These are phyloP conservation scores for Lacerta viridis DNA, from an alignment of 2,797 vertebrate genomes.

Conservation along the genomic window DNA sequence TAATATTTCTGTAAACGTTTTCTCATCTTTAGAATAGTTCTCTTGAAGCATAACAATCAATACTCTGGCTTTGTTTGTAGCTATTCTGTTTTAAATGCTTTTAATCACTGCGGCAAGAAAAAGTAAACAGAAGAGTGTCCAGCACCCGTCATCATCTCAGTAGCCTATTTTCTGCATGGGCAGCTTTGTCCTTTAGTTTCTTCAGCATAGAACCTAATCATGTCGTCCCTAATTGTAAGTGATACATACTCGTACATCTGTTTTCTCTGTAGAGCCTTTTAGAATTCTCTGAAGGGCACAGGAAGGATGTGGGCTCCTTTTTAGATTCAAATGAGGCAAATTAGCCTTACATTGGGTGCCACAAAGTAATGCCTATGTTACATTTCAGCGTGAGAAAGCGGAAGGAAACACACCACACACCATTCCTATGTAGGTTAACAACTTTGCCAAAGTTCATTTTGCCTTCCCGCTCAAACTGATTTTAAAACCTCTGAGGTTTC, in stretches of 20 bases:
- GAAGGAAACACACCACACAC: conserved; percentile 50
- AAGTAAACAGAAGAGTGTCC: conserved; percentile 49
- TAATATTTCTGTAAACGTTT: not conserved
- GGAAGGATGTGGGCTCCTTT: conserved; percentile 84
- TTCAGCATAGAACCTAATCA: conserved; percentile 54
- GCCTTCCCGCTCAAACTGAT: conserved; percentile 16
- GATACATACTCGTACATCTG: conserved; percentile 73
- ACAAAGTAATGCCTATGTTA: conserved; percentile 71
- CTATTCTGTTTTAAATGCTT: conserved; percentile 38
- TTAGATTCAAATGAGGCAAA: conserved; percentile 81
- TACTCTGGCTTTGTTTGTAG: conserved; percentile 46
- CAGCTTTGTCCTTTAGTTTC: conserved; percentile 59
- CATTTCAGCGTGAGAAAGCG: conserved; percentile 70
- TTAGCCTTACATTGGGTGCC: conserved; percentile 66
- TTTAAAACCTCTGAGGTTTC: conserved; percentile 27
- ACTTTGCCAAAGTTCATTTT: conserved; percentile 35
- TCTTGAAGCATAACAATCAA: conserved; percentile 50
- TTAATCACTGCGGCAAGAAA: conserved; percentile 55
- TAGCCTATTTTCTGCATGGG: conserved; percentile 26
- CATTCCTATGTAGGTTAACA: conserved; percentile 51
- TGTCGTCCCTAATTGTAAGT: conserved; percentile 58
- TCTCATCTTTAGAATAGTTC: conserved; percentile 39
- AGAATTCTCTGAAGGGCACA: conserved; percentile 77
- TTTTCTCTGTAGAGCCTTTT: conserved; percentile 78
- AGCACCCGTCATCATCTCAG: conserved; percentile 43